phyloP scores from a whole-genome alignment of 1,140 invertebrate species.

The Goniozus legneri region DNA sequence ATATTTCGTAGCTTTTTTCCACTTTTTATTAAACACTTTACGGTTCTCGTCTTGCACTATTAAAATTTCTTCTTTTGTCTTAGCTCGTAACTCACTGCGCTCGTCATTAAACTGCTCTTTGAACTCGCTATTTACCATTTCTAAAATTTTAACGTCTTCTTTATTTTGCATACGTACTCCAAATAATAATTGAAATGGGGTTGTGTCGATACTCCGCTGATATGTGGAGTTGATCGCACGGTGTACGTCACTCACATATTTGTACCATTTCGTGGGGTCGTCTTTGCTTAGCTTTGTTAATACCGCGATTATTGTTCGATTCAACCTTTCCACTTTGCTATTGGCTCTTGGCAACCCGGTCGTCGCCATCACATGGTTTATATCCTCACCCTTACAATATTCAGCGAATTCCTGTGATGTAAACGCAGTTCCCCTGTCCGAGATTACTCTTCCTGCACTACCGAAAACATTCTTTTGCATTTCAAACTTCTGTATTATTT shows the following conservation, averaged over 20 bases:
- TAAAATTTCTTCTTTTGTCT: too few relatives aligned
- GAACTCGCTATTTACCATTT: too few relatives aligned
- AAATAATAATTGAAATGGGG: not conserved
- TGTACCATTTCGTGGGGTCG: not conserved
- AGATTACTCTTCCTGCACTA: not conserved
- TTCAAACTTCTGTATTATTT: not conserved
- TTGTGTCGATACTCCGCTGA: not conserved
- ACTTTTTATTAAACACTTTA: too few relatives aligned
- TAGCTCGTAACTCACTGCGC: too few relatives aligned
- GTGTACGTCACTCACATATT: not conserved
- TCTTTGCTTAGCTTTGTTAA: not conserved
- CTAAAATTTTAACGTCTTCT: not conserved
- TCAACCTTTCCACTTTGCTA: not conserved
- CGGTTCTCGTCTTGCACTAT: too few relatives aligned
- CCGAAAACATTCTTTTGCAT: not conserved
- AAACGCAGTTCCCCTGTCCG: not conserved
- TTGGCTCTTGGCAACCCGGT: constrained; percentile 1
- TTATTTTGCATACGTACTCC: not conserved
- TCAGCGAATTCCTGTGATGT: constrained; percentile 2
- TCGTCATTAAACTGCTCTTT: too few relatives aligned
- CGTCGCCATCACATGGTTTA: not conserved
- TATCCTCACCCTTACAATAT: not conserved
- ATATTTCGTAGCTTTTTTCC: too few relatives aligned
- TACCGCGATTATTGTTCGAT: constrained; percentile 1
- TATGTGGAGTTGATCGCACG: not conserved